Evolutionary conservation across 2,113 vertebrate species (phyloP), one percentile per base, ranked within the genome.

Genomic region (Uropsilus gracilis): DNA sequence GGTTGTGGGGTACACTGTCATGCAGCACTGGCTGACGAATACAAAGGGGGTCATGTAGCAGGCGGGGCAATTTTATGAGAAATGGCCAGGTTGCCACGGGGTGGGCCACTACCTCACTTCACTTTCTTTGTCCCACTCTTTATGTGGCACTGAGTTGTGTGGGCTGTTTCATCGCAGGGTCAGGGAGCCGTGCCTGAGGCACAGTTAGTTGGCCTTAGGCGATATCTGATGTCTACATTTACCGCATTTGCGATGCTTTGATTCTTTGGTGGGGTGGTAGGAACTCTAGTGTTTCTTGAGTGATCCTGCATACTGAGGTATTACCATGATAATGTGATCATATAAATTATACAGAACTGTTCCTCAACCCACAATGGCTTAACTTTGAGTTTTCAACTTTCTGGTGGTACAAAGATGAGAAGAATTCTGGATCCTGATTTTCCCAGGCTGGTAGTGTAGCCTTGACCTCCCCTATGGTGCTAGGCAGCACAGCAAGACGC

Each of bases 181-280:
- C 66, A 42, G 3, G 22, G 66, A 24, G 55, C 57, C 37, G 68
- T 4, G 12, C 30, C 46, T n/a, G 55, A 30, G 2, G 3, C 66
- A 3, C 32, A 28, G 57, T 1, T n/a, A 28, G 57, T 1, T n/a
- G 48, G 20, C 5, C 50, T 28, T 0, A 0, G 18, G 59, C 48
- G 76, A 50, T 84, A 48, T 5, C 17, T 6, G 0, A 48, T 50
- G 78, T 76, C 46, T 42, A 73, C 68, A 50, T 24, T 17, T 46
- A 26, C 76, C 42, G 28, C 34, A 59, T 28, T 9, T 59, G 68
- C 59, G 69, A 76, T 68, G 30, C 48, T 76, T 59, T 39, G 59
- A 39, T 28, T 83, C 48, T 59, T 42, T 22, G n/a, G 28, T 1
- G 2, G 10, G 55, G 26, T 5, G 6, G 37, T 75, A 22, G 59